Percentiles rank a stretch among this genome's conserved stretches.
Conservation (phyloP, 2,888 invertebrate genomes). For the Cabera pusaria region DNA sequence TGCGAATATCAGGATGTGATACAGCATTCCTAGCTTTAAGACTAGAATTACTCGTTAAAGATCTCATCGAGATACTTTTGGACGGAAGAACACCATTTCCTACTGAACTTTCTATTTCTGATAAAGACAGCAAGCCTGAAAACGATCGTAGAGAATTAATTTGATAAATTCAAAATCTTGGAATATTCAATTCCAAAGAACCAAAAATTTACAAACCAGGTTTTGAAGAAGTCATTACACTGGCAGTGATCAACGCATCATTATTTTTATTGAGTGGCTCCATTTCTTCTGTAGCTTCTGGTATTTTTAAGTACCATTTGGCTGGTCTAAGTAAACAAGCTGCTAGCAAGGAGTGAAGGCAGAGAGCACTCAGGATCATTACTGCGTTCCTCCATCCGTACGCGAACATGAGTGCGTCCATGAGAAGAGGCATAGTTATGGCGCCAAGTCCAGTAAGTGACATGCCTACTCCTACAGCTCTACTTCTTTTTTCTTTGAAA, state of each 20-base stretch:
- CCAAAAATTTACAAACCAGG: too few species aligned
- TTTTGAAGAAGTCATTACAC: constrained; percentile 50
- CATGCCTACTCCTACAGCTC: constrained; percentile 85
- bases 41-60: constrained; percentile 53
- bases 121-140: constrained; percentile 51
- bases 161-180: too few species aligned
- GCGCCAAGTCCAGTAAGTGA: constrained; percentile 86
- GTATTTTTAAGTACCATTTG: constrained; percentile 84
- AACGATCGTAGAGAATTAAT: too few species aligned
- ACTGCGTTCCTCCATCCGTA: constrained; percentile 85
- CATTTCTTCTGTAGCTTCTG: constrained; percentile 55
- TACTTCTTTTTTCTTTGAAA: constrained; percentile 84
- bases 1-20: constrained; percentile 69
- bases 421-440: constrained; percentile 85
- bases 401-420: constrained; percentile 78
- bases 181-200: too few species aligned
- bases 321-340: constrained; percentile 86
- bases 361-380: constrained; percentile 84
- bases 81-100: constrained; percentile 45
- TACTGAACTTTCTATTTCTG: constrained; percentile 39
- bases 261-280: constrained; percentile 55
- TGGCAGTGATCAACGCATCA: constrained; percentile 58
- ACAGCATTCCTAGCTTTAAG: constrained; percentile 64
- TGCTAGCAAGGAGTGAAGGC: constrained; percentile 84
- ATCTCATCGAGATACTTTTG: constrained; percentile 69